Evolutionary conservation across 2,888 invertebrate genomes (phyloP), one percentile per base, ranked within the genome.

Genomic region (Tinea semifulvella): DNA sequence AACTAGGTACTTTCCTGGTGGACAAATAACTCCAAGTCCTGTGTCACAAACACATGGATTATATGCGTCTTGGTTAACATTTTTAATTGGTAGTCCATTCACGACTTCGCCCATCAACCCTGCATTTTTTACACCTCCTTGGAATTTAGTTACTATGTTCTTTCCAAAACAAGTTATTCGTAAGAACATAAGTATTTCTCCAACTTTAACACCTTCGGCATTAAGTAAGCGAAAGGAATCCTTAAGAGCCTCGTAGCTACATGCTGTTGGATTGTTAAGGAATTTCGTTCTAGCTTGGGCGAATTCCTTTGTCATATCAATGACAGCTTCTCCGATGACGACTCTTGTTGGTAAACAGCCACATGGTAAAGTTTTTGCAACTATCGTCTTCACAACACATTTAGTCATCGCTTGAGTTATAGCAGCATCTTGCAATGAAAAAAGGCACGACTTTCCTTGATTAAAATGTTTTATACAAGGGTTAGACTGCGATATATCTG

Each of bases 361-460:
- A 10, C 85, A 84, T 16, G 85, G 85, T 50, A 87, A 72, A 43
- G 83, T 83, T 54, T 85, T 87, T 54, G 76, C 84, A 0, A 88
- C 83, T 1, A 76, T 68, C 43, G 88, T 70, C 43, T 69, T 72
- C 2, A 88, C 60, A 1, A 85, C 85, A 53, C 87, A 88, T 38
- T 74, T 74, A 45, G 64, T 64, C 56, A 84, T 64, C 1, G 84
- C 84, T 35, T 71, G 63, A n/a, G 57, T 56, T 1, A 87, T 83
- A 20, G 85, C 83, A 5, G 60, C 52, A 35, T 83, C 74, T 18
- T 84, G 83, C 2, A 88, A 61, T 0, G 86, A 86, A 56, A 88
- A 88, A n/a, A 88, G 65, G 52, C 88, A 88, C 1, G 88, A 88
- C 61, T 88, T 88, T 18, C 88, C 88, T 51, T 76, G 86, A 56